phyloP scores from a whole-genome alignment of 2,888 invertebrate genomes.

The Gisinianus flammeolus region DNA sequence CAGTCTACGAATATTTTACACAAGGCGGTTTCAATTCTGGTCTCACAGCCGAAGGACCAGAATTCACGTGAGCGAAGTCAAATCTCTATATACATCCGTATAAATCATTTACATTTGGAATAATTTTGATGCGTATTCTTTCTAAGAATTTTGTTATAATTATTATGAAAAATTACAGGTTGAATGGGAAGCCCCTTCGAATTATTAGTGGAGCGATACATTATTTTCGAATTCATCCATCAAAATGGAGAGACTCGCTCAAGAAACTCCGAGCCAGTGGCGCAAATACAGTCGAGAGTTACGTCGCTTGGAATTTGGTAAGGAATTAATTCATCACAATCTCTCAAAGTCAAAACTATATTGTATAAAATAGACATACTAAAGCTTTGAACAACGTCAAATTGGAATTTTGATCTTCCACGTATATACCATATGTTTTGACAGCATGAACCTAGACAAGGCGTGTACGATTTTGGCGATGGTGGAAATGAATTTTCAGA shows the following conservation, averaged over 20 bases:
- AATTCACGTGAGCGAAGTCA: constrained; percentile 60
- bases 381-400: constrained; percentile 64
- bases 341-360: no score
- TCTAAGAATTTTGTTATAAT: neutral
- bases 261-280: constrained; percentile 65
- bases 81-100: no score
- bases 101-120: neutral
- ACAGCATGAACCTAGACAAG: constrained; percentile 62
- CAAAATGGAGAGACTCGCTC: constrained; percentile 66
- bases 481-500: constrained; percentile 60
- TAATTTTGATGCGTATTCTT: neutral
- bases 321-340: no score
- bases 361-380: no score
- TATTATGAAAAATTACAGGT: constrained; percentile 49
- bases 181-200: constrained; percentile 63
- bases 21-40: constrained; percentile 61
- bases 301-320: constrained; percentile 63
- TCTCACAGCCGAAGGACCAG: constrained; percentile 60
- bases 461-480: constrained; percentile 62
- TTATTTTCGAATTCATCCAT: constrained; percentile 65
- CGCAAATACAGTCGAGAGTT: constrained; percentile 62
- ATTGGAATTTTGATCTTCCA: no score
- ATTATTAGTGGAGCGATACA: constrained; percentile 67
- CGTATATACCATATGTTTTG: no score
- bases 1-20: constrained; percentile 64